Percentiles rank a stretch among this genome's conserved stretches.
These are phyloP conservation scores for Falcaria lacertinaria DNA, from an alignment of 2,888 invertebrate species.

Conservation along the genomic window DNA sequence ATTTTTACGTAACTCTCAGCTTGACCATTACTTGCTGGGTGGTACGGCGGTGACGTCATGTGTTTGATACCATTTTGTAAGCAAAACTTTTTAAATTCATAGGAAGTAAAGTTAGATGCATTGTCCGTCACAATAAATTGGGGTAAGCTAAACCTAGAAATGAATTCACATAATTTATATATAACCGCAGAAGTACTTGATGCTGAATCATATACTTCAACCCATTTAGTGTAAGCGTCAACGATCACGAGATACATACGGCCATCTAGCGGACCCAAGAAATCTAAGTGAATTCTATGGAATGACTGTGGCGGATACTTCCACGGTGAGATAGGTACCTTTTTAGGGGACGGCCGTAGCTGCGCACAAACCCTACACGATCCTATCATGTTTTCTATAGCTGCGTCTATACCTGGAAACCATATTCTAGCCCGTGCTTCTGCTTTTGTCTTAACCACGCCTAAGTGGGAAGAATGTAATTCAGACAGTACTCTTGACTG, in stretches of 20 bases:
- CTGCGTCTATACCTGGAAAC: too few relatives aligned
- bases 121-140: too few relatives aligned
- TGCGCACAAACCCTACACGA: constrained; percentile 9
- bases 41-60: constrained; percentile 18
- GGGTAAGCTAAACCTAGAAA: constrained; percentile 7
- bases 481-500: not conserved
- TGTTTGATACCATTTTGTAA: constrained; percentile 18
- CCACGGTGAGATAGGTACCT: not conserved
- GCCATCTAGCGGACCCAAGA: not conserved
- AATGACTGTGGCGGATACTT: too few relatives aligned
- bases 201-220: not conserved
- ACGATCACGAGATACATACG: not conserved
- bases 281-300: not conserved
- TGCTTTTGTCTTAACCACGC: constrained; percentile 14
- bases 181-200: constrained; percentile 13
- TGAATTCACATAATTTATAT: constrained; percentile 17
- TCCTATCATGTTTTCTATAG: constrained; percentile 9
- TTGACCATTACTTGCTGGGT: constrained; percentile 24
- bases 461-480: constrained; percentile 6
- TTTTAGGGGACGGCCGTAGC: constrained; percentile 1
- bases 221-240: not conserved
- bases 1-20: constrained; percentile 24
- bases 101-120: constrained; percentile 17
- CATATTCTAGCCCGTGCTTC: constrained; percentile 16
- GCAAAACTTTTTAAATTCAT: constrained; percentile 20